phyloP scores from a whole-genome alignment of 2,888 invertebrate species.

The Drosophila antonietae region DNA sequence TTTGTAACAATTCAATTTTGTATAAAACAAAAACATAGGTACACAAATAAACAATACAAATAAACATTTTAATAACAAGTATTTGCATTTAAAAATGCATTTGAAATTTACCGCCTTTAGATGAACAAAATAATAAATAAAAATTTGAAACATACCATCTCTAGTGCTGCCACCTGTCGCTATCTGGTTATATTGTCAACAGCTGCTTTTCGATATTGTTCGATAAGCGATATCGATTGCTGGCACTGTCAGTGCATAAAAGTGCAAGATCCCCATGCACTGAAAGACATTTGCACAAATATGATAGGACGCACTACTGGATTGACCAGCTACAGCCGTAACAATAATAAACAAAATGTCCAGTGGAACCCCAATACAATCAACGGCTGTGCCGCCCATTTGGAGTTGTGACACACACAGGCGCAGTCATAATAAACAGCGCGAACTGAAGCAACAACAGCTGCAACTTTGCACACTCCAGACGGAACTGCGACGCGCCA shows the following conservation, averaged over 20 bases:
- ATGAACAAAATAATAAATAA: background rate
- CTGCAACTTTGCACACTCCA: constrained; percentile 30
- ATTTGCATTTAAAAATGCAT: background rate
- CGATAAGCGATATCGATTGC: constrained; percentile 20
- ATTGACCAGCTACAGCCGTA: constrained; percentile 4
- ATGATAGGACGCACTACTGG: constrained; percentile 28
- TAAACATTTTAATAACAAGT: background rate
- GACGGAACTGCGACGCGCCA: constrained; percentile 53
- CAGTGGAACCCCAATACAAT: constrained; percentile 13
- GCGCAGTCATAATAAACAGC: constrained; percentile 40
- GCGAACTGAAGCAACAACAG: constrained; percentile 40
- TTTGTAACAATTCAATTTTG: background rate
- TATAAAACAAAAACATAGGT: background rate
- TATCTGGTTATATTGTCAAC: constrained; percentile 5
- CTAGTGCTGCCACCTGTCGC: constrained; percentile 1
- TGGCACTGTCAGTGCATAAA: constrained; percentile 14
- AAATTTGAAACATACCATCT: background rate
- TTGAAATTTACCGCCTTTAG: background rate
- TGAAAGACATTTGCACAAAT: constrained; percentile 15
- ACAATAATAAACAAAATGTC: constrained; percentile 29
- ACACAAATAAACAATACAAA: background rate
- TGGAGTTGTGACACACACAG: constrained; percentile 49
- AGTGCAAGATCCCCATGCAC: constrained; percentile 40
- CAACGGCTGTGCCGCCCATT: constrained; percentile 27
- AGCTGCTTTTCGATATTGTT: constrained; percentile 24